These are phyloP conservation scores for Coleophora deauratella DNA, from an alignment of 2,888 invertebrate genomes.

Conservation along the genomic window DNA sequence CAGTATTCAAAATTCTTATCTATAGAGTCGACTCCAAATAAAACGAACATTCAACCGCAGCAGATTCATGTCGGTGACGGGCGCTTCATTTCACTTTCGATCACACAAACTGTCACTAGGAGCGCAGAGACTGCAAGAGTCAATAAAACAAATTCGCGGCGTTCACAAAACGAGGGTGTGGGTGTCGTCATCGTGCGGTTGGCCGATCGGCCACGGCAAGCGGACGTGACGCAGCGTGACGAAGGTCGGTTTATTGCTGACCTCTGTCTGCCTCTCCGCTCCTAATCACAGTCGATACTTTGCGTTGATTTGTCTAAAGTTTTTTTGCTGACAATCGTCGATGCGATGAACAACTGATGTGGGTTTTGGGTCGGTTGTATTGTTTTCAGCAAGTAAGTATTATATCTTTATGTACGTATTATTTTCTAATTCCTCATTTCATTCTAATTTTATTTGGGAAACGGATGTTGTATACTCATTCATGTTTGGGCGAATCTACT, in stretches of 20 bases:
- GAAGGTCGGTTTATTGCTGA: slow-evolving; percentile 73
- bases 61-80: no score
- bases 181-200: slow-evolving; percentile 20
- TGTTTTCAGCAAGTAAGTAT: no score
- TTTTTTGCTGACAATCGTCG: slow-evolving; percentile 18
- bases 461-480: no score
- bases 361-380: no score
- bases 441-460: no score
- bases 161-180: slow-evolving; percentile 45
- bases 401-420: no score
- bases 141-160: slow-evolving; percentile 57
- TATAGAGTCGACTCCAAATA: no score
- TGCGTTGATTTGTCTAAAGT: slow-evolving; percentile 35
- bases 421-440: no score
- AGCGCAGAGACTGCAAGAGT: slow-evolving; percentile 63
- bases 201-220: slow-evolving; percentile 34
- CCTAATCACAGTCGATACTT: slow-evolving; percentile 56
- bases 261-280: slow-evolving; percentile 61
- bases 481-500: neutral
- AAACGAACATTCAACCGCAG: no score
- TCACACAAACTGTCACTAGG: slow-evolving; percentile 56
- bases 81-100: slow-evolving; percentile 49
- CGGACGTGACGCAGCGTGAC: slow-evolving; percentile 67
- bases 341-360: no score
- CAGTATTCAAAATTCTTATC: no score